Base-by-base conservation (phyloP, 2,797 vertebrate species). In the Rhynchonycteris naso region DNA sequence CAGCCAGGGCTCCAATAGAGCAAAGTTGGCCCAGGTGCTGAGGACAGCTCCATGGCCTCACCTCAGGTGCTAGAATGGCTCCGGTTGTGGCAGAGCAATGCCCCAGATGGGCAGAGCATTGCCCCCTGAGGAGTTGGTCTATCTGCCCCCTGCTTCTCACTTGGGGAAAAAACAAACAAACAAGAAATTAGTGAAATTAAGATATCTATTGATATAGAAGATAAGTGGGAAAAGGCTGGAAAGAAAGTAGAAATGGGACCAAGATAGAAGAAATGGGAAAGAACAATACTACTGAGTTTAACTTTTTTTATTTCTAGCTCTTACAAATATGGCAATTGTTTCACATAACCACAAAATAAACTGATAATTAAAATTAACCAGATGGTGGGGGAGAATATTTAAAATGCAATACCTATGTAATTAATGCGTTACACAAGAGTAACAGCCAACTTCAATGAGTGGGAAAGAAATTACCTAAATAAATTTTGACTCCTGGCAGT, bases 341-440 rank as follows among this genome's bases (percentile, higher is more conserved):
- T 43, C 83, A 87, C 9, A 3, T n/a, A 94, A 75, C 12, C 35
- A 52, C 61, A 43, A 75, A 81, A 69, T 84, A 88, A 90, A 69
- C 4, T 38, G 21, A 16, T 66, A 74, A 65, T 74, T 80, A 72
- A 86, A 94, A 91, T 61, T 63, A 87, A 82, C 21, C 26, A 74
- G 54, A 56, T 21, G 58, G 0, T 7, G 50, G 35, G 13, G 33
- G 21, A 1, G 7, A 33, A 6, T 16, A 21, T 43, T 47, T 19
- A 69, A 82, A 95, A 59, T 19, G 22, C 12, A 61, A 82, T 33
- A 91, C 54, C 69, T 88, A 43, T 52, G n/a, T 74, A 80, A 43
- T 33, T 84, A 90, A 69, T 69, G 24, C 69, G 69, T 92, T 88
- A 88, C 9, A 82, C 82, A 65, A 84, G 47, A 93, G 47, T 72